Evolutionary conservation across 1,140 invertebrate genomes (phyloP).

Genomic region (Brevipalpus yothersi): DNA sequence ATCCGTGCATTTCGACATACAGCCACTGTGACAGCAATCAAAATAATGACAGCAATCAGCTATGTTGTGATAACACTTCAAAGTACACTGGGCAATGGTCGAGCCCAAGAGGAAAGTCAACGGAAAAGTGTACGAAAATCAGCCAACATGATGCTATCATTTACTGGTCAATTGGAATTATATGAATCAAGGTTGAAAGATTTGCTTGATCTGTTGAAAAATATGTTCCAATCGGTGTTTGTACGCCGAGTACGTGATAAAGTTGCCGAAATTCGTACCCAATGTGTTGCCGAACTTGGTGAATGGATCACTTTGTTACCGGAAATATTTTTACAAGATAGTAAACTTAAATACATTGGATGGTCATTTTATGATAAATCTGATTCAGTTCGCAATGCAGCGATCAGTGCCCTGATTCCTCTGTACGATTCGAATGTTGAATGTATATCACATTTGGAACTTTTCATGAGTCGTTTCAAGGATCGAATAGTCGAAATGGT

Average conservation of each 20-base stretch:
- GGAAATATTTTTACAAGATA: slow-evolving; percentile 83
- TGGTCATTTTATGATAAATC: slow-evolving; percentile 95
- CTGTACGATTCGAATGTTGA: slow-evolving; percentile 87
- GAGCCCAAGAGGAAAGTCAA: slow-evolving; percentile 87
- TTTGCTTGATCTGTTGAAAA: slow-evolving; percentile 95
- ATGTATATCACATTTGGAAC: slow-evolving; percentile 75
- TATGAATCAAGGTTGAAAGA: slow-evolving; percentile 99
- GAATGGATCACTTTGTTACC: slow-evolving; percentile 99
- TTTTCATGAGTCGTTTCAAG: slow-evolving; percentile 98
- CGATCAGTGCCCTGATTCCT: slow-evolving; percentile 64
- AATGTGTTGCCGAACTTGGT: slow-evolving; percentile 96
- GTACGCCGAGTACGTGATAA: slow-evolving; percentile 94
- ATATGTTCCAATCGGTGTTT: slow-evolving; percentile 98
- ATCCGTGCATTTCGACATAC: slow-evolving; percentile 95
- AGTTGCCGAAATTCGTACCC: slow-evolving; percentile 80
- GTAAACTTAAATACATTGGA: slow-evolving; percentile 96
- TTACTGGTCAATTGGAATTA: slow-evolving; percentile 64
- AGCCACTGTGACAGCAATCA: slow-evolving; percentile 96
- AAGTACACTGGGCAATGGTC: slow-evolving; percentile 87
- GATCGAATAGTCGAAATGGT: slow-evolving; percentile 98
- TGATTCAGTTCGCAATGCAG: slow-evolving; percentile 34
- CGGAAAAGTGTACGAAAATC: slow-evolving; percentile 46
- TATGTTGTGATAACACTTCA: slow-evolving; percentile 88
- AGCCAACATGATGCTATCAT: slow-evolving; percentile 70
- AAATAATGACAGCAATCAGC: slow-evolving; percentile 93